These are phyloP conservation scores for Frankliniella intonsa DNA, from an alignment of 2,888 invertebrate genomes.

Conservation along the genomic window DNA sequence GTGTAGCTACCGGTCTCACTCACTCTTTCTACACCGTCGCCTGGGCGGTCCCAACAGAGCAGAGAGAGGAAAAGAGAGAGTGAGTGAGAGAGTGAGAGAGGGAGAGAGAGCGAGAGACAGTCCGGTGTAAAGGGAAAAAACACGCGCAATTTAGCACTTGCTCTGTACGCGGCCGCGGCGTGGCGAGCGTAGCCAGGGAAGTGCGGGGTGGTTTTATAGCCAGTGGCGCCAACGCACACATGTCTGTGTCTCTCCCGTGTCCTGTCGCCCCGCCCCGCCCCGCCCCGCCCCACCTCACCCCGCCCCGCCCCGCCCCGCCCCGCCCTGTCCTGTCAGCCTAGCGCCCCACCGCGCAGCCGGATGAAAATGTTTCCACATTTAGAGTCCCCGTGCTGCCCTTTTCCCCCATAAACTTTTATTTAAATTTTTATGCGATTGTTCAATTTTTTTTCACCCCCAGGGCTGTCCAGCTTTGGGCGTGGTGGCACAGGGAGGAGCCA, in stretches of 20 bases:
- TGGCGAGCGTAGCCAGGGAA: not conserved
- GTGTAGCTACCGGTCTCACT: too few relatives aligned
- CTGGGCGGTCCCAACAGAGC: too few relatives aligned
- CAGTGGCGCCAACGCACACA: slow-evolving; percentile 9
- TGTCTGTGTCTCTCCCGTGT: not conserved
- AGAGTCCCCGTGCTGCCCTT: too few relatives aligned
- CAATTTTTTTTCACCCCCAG: too few relatives aligned
- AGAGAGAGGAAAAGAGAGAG: not conserved
- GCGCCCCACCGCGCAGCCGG: too few relatives aligned
- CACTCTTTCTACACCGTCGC: too few relatives aligned
- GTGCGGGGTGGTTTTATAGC: not conserved
- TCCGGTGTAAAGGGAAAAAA: not conserved
- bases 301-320: not conserved
- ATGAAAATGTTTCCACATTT: too few relatives aligned
- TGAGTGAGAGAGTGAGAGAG: not conserved
- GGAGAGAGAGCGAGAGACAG: not conserved
- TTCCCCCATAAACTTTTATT: too few relatives aligned
- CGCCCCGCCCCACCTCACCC: not conserved
- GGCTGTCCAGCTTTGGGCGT: too few relatives aligned
- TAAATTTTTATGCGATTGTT: too few relatives aligned
- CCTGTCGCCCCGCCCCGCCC: not conserved
- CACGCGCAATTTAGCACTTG: not conserved
- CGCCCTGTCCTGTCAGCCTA: too few relatives aligned
- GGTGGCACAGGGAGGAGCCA: too few relatives aligned
- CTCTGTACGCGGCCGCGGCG: not conserved